Evolutionary conservation across 2,797 vertebrate species (phyloP).

Genomic region (Chelonia mydas): DNA sequence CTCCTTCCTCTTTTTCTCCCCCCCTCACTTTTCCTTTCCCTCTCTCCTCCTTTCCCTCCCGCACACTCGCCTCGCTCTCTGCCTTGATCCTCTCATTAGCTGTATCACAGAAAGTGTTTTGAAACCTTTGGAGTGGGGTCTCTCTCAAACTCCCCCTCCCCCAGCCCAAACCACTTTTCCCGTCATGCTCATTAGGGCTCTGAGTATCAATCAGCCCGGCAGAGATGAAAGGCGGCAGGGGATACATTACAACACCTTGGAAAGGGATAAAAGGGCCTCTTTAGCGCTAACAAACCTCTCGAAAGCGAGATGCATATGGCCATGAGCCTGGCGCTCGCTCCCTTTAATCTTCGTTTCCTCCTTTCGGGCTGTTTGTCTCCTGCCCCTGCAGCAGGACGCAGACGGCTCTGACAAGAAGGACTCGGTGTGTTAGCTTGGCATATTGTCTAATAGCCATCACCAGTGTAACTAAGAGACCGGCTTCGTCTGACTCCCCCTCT

Average conservation of each 20-base stretch:
- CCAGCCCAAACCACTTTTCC: slow-evolving; percentile 54
- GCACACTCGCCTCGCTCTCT: neutral
- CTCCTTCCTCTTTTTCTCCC: fast-evolving
- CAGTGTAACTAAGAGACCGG: neutral
- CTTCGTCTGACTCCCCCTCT: neutral
- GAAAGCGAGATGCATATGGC: slow-evolving; percentile 61
- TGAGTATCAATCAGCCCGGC: slow-evolving; percentile 68
- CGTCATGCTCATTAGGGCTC: slow-evolving; percentile 76
- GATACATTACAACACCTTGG: slow-evolving; percentile 75
- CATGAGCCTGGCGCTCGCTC: neutral
- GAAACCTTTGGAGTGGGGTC: slow-evolving; percentile 44
- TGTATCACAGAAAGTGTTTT: slow-evolving; percentile 29
- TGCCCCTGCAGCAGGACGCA: fast-evolving
- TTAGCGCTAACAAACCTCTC: slow-evolving; percentile 75
- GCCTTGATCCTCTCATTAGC: slow-evolving; percentile 62
- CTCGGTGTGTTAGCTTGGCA: neutral
- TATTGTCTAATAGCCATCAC: neutral
- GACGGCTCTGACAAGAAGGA: neutral
- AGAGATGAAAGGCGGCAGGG: slow-evolving; percentile 77
- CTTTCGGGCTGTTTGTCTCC: slow-evolving; percentile 11
- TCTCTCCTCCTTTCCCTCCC: neutral
- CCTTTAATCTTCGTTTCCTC: slow-evolving; percentile 67
- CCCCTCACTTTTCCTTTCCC: fast-evolving
- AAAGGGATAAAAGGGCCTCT: slow-evolving; percentile 77
- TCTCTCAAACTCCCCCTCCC: neutral